Conservation (phyloP, 2,888 invertebrate genomes). For the Arge pagana region DNA sequence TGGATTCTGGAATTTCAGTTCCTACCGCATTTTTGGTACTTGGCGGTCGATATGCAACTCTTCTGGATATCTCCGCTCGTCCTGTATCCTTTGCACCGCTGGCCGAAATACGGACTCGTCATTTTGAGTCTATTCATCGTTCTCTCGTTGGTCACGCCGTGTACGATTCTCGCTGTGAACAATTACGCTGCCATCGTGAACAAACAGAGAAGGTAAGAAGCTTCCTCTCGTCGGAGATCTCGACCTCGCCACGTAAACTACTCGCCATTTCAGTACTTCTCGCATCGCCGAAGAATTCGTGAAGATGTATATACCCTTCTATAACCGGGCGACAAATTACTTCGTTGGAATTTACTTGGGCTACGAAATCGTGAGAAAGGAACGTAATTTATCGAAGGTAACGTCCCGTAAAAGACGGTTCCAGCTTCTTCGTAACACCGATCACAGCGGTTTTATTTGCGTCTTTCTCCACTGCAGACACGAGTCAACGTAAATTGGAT, state of each 20-base stretch:
- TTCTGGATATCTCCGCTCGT: slow-evolving; percentile 21
- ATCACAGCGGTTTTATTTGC: too few relatives aligned
- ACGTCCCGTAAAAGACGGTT: background rate
- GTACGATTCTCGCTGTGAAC: slow-evolving; percentile 46
- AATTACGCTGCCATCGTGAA: background rate
- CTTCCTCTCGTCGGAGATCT: too few relatives aligned
- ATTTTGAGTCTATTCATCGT: slow-evolving; percentile 29
- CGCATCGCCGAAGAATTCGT: background rate
- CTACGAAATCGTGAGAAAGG: slow-evolving; percentile 8
- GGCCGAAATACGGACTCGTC: slow-evolving; percentile 8
- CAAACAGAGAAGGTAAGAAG: background rate
- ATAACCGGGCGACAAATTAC: slow-evolving; percentile 29
- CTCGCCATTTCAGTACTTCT: background rate
- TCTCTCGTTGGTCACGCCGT: slow-evolving; percentile 47
- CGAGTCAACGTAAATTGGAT: too few relatives aligned
- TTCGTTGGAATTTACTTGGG: slow-evolving; percentile 33
- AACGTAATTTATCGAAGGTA: background rate
- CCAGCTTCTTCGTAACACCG: too few relatives aligned
- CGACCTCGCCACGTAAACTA: too few relatives aligned
- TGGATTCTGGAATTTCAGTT: slow-evolving; percentile 58
- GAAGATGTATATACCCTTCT: slow-evolving; percentile 27
- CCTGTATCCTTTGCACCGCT: slow-evolving; percentile 10
- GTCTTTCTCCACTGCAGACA: too few relatives aligned
- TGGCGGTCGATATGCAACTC: slow-evolving; percentile 19
- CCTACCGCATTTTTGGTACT: slow-evolving; percentile 63